These are phyloP conservation scores for Diadophis punctatus DNA, from an alignment of 2,113 vertebrate genomes.

Conservation along the genomic window DNA sequence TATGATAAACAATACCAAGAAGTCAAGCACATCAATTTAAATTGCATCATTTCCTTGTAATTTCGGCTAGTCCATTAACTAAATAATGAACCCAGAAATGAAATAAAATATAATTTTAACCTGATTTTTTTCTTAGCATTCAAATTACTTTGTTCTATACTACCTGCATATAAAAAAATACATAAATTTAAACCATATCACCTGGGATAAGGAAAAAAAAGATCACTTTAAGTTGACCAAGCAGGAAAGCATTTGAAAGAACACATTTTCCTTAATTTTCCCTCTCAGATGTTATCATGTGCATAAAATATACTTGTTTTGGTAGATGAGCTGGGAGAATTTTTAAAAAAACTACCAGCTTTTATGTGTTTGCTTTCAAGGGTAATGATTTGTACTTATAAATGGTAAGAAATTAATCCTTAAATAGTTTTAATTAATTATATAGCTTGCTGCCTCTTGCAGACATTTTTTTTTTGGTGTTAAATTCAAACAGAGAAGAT, in stretches of 20 bases:
- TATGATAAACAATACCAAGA: conserved; percentile 5
- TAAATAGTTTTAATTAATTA: neutral
- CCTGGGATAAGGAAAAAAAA: neutral
- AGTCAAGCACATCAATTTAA: neutral
- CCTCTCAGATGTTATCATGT: neutral
- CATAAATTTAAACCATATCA: neutral
- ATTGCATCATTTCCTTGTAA: neutral
- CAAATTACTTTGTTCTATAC: neutral
- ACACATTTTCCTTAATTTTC: neutral
- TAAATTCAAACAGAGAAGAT: neutral
- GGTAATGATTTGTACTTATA: neutral
- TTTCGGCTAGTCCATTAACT: neutral
- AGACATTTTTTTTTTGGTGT: neutral
- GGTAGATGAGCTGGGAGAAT: neutral
- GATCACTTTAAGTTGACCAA: neutral
- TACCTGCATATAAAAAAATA: neutral
- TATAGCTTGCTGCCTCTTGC: neutral
- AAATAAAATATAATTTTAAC: neutral
- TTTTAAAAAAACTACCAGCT: no score
- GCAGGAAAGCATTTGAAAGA: neutral
- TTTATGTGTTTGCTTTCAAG: neutral
- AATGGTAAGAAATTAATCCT: neutral
- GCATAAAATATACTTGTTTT: no score
- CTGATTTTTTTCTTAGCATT: conserved; percentile 10
- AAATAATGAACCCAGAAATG: neutral